A percentile compares a stretch with the other conserved stretches of the same genome.
Evolutionary conservation across 1,140 invertebrate species (phyloP).

Genomic region (Triops cancriformis): DNA sequence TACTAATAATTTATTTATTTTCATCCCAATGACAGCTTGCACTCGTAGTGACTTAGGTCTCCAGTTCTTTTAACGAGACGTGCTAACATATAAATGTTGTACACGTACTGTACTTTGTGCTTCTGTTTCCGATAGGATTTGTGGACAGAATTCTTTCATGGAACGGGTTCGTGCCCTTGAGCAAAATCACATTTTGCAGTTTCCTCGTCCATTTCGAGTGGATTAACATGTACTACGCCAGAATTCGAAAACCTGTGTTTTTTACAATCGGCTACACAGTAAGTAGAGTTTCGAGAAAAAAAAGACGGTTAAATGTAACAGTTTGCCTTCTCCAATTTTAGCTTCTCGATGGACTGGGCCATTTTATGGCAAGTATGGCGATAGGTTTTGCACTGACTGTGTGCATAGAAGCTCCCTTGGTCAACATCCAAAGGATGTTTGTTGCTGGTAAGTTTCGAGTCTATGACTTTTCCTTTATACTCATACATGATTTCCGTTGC

Average conservation of each 20-base stretch:
- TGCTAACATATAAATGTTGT: too few species aligned
- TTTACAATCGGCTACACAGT: not conserved
- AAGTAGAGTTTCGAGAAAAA: not conserved
- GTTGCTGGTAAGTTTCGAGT: not conserved
- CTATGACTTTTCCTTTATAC: not conserved
- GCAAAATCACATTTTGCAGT: slow-evolving; percentile 58
- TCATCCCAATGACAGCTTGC: too few species aligned
- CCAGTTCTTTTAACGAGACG: too few species aligned
- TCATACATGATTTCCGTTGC: not conserved
- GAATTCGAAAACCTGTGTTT: slow-evolving; percentile 5
- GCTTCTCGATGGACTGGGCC: not conserved
- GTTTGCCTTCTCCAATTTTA: not conserved
- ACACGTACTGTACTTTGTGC: too few species aligned
- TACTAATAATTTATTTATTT: too few species aligned
- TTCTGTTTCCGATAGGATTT: slow-evolving; percentile 48
- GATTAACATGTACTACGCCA: not conserved
- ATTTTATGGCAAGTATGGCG: not conserved
- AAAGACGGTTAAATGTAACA: not conserved
- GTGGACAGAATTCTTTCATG: slow-evolving; percentile 55
- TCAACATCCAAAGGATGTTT: not conserved
- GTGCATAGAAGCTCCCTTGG: not conserved
- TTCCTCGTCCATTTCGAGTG: slow-evolving; percentile 49
- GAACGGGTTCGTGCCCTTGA: slow-evolving; percentile 56
- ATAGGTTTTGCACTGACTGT: not conserved
- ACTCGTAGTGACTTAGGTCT: too few species aligned